Evolutionary conservation across 2,113 vertebrate species (phyloP).

Genomic region (Tricholaema leucomelas): DNA sequence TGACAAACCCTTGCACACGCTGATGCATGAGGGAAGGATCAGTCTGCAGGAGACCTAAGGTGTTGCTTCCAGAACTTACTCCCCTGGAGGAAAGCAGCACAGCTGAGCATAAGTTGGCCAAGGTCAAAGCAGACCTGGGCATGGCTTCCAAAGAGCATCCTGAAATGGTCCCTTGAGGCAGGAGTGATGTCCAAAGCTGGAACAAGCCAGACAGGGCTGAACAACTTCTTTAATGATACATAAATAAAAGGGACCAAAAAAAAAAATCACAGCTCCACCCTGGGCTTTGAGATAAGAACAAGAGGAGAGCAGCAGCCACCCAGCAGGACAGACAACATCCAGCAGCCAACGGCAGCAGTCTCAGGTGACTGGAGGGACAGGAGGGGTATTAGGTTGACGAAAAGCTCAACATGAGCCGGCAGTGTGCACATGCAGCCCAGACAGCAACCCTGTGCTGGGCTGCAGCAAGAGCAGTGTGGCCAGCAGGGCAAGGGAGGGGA

Average conservation of each 20-base stretch:
- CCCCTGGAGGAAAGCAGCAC: not conserved
- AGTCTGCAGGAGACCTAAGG: not conserved
- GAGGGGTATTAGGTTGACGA: not conserved
- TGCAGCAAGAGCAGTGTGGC: no score
- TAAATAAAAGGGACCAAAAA: not conserved
- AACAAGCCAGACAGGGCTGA: fast-evolving
- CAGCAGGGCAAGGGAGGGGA: no score
- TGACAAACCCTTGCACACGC: not conserved
- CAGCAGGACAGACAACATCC: not conserved
- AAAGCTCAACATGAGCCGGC: no score
- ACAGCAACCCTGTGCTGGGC: no score
- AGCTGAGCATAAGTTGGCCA: not conserved
- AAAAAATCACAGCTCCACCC: not conserved
- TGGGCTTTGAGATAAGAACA: not conserved
- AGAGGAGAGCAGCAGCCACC: not conserved
- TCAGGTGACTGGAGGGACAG: not conserved
- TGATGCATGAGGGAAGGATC: not conserved
- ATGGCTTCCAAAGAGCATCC: not conserved
- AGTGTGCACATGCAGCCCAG: no score
- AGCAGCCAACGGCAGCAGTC: fast-evolving
- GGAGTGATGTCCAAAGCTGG: not conserved
- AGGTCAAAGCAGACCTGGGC: not conserved
- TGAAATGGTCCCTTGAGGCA: not conserved
- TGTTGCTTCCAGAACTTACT: not conserved
- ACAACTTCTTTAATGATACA: not conserved